Evolutionary conservation across 1,140 invertebrate species (phyloP).

Genomic region (Apis mellifera): DNA sequence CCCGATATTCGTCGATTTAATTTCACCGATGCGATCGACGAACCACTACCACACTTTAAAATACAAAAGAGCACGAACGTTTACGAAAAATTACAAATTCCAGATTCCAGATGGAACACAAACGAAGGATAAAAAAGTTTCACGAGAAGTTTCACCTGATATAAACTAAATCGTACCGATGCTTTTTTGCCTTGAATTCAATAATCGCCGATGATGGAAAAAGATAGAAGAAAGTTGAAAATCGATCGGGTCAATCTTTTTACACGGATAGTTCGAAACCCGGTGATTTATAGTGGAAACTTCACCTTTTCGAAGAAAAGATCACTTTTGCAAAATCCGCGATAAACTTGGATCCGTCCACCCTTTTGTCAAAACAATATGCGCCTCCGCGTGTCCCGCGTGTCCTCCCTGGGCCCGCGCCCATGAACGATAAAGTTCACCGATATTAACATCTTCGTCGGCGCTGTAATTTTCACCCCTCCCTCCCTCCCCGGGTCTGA

Average conservation of each 20-base stretch:
- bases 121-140: background rate
- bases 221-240: background rate
- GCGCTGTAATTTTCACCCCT: slow-evolving; percentile 66
- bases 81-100: background rate
- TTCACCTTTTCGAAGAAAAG: background rate
- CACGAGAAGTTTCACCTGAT: background rate
- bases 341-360: slow-evolving; percentile 53
- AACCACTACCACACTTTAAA: no score
- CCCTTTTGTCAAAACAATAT: slow-evolving; percentile 59
- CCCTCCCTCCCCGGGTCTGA: slow-evolving; percentile 55
- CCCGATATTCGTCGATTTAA: background rate
- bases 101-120: background rate
- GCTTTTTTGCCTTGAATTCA: slow-evolving; percentile 9
- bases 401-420: no score
- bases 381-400: slow-evolving; percentile 17
- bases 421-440: slow-evolving; percentile 59
- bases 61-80: no score
- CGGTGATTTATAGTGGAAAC: slow-evolving; percentile 34
- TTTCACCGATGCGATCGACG: no score
- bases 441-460: slow-evolving; percentile 71
- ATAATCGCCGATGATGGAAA: slow-evolving; percentile 22
- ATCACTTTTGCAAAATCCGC: slow-evolving; percentile 38
- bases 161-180: background rate
- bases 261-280: background rate
- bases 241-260: slow-evolving; percentile 40